These are phyloP conservation scores for Anseranas semipalmata DNA, from an alignment of 2,113 vertebrate genomes.

Conservation along the genomic window DNA sequence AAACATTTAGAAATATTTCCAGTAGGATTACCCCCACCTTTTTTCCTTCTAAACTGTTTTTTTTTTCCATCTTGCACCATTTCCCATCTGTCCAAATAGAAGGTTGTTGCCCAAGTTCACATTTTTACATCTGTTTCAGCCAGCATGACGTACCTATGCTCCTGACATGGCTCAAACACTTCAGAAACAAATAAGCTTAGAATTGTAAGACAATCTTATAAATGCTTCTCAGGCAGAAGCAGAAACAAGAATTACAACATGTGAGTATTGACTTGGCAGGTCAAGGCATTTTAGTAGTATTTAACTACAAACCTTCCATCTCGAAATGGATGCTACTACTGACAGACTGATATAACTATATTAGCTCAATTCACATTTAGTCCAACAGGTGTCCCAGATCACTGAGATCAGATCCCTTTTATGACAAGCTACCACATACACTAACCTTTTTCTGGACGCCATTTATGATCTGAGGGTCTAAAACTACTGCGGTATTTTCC, in stretches of 20 bases:
- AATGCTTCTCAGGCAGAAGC: not conserved
- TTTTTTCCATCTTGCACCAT: not conserved
- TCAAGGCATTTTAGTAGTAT: not conserved
- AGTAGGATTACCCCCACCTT: not conserved
- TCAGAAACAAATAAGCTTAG: not conserved
- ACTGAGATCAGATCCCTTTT: not conserved
- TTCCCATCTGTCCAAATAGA: not conserved
- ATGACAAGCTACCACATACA: not conserved
- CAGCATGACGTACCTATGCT: not conserved
- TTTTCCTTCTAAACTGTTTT: not conserved
- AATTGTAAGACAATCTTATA: not conserved
- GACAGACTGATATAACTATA: not conserved
- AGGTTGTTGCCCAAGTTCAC: not conserved
- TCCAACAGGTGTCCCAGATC: not conserved
- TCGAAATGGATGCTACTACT: not conserved
- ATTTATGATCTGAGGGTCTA: not conserved
- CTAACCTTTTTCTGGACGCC: not conserved
- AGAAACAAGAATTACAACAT: not conserved
- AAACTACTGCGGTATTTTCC: not conserved
- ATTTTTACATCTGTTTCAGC: not conserved
- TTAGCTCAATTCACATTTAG: not conserved
- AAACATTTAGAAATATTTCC: not conserved
- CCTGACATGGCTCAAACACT: not conserved
- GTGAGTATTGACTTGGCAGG: accelerated
- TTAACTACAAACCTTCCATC: not conserved